Evolutionary conservation across 2,888 invertebrate species (phyloP), one percentile per base, ranked within the genome.

Genomic region (Lepetodrilus schrolli): DNA sequence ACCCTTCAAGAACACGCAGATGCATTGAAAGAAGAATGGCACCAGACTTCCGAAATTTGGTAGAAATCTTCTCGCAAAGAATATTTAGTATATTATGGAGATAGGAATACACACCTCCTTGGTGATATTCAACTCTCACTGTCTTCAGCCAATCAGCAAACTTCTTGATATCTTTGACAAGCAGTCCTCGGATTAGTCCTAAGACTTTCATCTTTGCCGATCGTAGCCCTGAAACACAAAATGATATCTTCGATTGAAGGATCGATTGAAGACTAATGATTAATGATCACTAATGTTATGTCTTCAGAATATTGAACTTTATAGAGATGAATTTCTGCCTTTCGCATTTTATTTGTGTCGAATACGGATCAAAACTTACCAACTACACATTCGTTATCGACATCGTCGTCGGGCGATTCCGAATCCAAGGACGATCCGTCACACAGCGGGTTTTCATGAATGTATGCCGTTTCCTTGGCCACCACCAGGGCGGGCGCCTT

Each of bases 81-180:
- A n/a, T n/a, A n/a, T n/a, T n/a, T n/a, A n/a, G n/a, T n/a, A n/a
- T n/a, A n/a, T n/a, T n/a, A n/a, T n/a, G n/a, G n/a, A n/a, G n/a
- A n/a, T n/a, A n/a, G n/a, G n/a, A n/a, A n/a, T n/a, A n/a, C 74
- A 69, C 72, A 86, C 86, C 86, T 78, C 84, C 84, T 48, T 82
- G 78, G 68, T 83, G 84, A 73, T 83, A 81, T 70, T 86, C 84
- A 26, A 84, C 86, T 36, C 84, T 78, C 26, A 87, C 85, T 68
- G 87, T 86, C 70, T 84, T 87, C 78, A 87, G 78, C 87, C 87
- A 87, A 72, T 85, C 85, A 43, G 85, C 83, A 78, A 87, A 87
- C 20, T 84, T 82, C 69, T 84, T 82, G 65, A 87, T 84, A 70
- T 87, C 86, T 47, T 84, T 80, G 2, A 84, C 86, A 74, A 84